A percentile compares a stretch with the other conserved stretches of the same genome.
phyloP scores from a whole-genome alignment of 2,113 vertebrate genomes.

The Elachura formosa region DNA sequence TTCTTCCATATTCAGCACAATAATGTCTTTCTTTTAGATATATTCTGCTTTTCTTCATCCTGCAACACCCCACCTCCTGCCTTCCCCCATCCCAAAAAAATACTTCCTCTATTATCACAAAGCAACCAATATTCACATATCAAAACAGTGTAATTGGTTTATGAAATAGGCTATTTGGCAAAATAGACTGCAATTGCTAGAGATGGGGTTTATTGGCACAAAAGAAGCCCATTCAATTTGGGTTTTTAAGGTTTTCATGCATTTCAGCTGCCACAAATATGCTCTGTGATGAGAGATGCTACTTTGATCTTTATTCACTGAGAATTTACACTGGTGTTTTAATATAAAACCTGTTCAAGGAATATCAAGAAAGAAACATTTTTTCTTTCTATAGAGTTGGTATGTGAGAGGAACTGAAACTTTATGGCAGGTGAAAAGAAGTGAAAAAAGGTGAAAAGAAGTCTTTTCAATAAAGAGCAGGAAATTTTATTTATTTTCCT shows the following conservation, averaged over 20 bases:
- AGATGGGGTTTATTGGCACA: not conserved
- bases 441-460: not conserved
- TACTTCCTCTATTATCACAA: not conserved
- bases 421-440: not conserved
- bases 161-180: not conserved
- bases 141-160: not conserved
- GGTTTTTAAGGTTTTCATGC: not conserved
- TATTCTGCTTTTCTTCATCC: not conserved
- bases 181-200: not conserved
- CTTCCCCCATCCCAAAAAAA: fast-evolving
- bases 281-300: not conserved
- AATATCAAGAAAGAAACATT: not conserved
- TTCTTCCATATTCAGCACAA: not conserved
- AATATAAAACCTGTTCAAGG: not conserved
- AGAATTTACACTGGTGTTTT: not conserved
- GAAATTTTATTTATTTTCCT: not conserved
- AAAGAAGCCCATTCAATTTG: not conserved
- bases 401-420: not conserved
- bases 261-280: not conserved
- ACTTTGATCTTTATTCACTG: not conserved
- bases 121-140: not conserved
- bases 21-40: not conserved
- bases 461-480: not conserved
- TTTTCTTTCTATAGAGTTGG: not conserved
- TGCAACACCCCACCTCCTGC: not conserved